Conservation (phyloP, 2,113 vertebrate species). For the Rallus limicola region DNA sequence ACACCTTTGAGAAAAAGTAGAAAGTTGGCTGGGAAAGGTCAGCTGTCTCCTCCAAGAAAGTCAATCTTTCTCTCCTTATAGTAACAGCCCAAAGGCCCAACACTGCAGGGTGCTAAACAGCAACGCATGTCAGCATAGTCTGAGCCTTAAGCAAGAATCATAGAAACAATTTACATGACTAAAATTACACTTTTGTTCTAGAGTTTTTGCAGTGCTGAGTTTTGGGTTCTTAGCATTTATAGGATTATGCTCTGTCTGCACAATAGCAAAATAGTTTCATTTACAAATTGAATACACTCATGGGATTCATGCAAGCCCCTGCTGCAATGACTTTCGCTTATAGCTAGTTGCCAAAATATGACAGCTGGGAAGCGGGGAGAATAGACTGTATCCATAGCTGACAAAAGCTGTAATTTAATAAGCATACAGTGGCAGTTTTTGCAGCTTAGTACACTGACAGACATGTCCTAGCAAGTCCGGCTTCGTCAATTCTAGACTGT, state of each 20-base stretch:
- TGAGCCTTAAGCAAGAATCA: not conserved
- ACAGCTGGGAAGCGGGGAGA: conserved; percentile 24
- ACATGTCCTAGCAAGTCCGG: not conserved
- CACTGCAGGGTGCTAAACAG: not conserved
- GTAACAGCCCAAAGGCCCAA: not conserved
- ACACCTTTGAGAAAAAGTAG: not conserved
- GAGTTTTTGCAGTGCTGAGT: not conserved
- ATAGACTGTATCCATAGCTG: not conserved
- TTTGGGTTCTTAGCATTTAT: not conserved
- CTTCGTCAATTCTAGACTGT: not conserved
- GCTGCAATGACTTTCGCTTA: not conserved
- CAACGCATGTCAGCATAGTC: not conserved
- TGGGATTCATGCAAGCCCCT: not conserved
- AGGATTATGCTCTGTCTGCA: not conserved
- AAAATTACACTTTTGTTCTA: not conserved
- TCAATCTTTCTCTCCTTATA: not conserved
- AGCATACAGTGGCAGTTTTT: conserved; percentile 8
- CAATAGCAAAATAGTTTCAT: not conserved
- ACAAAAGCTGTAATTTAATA: conserved; percentile 42
- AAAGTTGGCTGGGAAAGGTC: not conserved
- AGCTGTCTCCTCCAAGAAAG: not conserved
- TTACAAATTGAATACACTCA: not conserved
- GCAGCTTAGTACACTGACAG: conserved; percentile 8
- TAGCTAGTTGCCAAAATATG: not conserved
- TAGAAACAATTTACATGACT: fast-evolving